phyloP scores from a whole-genome alignment of 2,797 vertebrate genomes.

The Synaphobranchus kaupii region DNA sequence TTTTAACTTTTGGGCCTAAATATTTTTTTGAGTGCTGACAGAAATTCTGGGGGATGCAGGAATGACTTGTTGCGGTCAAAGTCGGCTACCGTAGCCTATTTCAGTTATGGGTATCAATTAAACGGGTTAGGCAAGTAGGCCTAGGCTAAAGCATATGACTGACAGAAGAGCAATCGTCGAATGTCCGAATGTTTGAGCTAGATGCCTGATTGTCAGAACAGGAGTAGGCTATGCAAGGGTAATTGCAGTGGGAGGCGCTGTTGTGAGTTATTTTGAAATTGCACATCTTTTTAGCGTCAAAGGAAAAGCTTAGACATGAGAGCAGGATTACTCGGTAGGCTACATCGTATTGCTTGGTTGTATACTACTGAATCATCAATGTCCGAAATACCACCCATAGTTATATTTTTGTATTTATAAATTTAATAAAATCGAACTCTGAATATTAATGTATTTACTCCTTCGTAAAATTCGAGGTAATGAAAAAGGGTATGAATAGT shows the following conservation, averaged over 20 bases:
- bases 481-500: not conserved
- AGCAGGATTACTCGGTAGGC: too few relatives aligned
- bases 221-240: not conserved
- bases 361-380: not conserved
- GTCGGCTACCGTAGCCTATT: not conserved
- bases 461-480: not conserved
- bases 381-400: not conserved
- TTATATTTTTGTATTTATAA: not conserved
- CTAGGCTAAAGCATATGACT: not conserved
- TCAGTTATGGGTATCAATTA: not conserved
- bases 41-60: not conserved
- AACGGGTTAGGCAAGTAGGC: too few relatives aligned
- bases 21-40: too few relatives aligned
- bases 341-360: not conserved
- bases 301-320: not conserved
- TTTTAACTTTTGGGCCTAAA: too few relatives aligned
- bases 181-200: too few relatives aligned
- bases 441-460: not conserved
- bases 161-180: not conserved
- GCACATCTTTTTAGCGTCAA: not conserved
- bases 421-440: not conserved
- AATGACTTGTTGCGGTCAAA: not conserved
- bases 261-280: slow-evolving; percentile 30
- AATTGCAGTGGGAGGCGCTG: slow-evolving; percentile 33
- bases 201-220: not conserved